These are phyloP conservation scores for Macrotus californicus DNA, from an alignment of 2,113 vertebrate genomes.

Conservation along the genomic window DNA sequence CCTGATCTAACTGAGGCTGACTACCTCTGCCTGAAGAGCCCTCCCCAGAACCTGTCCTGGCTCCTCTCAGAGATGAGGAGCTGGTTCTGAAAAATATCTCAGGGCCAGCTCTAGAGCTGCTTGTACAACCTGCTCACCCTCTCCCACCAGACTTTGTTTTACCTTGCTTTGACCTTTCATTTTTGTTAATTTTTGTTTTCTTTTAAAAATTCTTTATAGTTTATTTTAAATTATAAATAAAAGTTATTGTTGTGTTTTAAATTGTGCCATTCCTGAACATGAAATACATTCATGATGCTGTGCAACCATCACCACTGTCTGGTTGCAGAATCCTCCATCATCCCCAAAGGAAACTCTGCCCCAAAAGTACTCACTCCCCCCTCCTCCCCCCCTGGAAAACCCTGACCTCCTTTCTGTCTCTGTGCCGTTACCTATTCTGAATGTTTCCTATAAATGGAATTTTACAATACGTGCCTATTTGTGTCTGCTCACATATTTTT, in stretches of 20 bases:
- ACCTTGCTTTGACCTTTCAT: neutral
- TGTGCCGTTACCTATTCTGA: neutral
- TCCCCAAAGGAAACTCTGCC: neutral
- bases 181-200: neutral
- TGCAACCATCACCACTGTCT: neutral
- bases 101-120: neutral
- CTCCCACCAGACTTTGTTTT: neutral
- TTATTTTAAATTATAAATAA: neutral
- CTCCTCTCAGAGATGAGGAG: neutral
- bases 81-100: neutral
- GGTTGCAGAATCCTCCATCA: neutral
- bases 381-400: neutral
- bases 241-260: neutral
- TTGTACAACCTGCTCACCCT: neutral
- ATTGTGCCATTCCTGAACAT: neutral
- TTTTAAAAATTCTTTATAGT: neutral
- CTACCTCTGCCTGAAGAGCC: neutral
- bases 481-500: neutral
- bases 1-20: neutral
- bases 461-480: neutral
- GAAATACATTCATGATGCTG: neutral
- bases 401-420: neutral
- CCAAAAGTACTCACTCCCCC: neutral
- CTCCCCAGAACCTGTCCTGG: neutral
- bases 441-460: neutral